A percentile compares a stretch with the other conserved stretches of the same genome.
These are phyloP conservation scores for Cygnus olor DNA, from an alignment of 2,797 vertebrate genomes.

Conservation along the genomic window DNA sequence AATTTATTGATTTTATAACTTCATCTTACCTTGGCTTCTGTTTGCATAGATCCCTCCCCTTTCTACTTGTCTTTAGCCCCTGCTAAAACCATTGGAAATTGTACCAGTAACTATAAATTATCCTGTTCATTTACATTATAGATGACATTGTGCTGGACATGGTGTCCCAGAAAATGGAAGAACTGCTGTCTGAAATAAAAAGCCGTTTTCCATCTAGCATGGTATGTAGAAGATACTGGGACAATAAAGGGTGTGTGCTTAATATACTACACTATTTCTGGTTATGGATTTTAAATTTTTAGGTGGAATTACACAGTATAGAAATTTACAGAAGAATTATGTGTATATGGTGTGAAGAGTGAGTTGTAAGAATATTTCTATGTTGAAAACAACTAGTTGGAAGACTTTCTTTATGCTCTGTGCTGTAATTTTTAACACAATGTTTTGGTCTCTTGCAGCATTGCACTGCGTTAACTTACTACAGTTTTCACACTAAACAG, in stretches of 20 bases:
- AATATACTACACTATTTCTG: background rate
- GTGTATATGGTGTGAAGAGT: background rate
- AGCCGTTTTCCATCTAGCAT: slow-evolving; percentile 66
- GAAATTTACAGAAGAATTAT: background rate
- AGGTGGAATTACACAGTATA: background rate
- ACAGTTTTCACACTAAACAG: background rate
- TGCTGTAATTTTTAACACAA: background rate
- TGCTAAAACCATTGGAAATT: background rate
- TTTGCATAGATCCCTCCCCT: background rate
- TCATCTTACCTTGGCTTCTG: background rate
- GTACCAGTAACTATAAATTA: background rate
- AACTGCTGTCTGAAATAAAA: slow-evolving; percentile 71
- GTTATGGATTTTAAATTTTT: background rate
- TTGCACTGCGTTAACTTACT: background rate
- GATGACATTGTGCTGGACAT: slow-evolving; percentile 69
- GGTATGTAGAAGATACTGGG: slow-evolving; percentile 59
- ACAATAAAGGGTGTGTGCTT: background rate
- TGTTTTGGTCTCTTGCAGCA: background rate
- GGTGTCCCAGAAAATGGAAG: slow-evolving; percentile 17
- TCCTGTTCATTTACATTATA: slow-evolving; percentile 24
- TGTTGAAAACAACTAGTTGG: background rate
- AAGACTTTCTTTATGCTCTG: background rate
- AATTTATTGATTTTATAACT: background rate
- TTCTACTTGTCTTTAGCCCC: background rate
- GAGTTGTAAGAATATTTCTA: background rate